Evolutionary conservation across 2,113 vertebrate species (phyloP), one percentile per base, ranked within the genome.

Genomic region (Hemiscyllium ocellatum): DNA sequence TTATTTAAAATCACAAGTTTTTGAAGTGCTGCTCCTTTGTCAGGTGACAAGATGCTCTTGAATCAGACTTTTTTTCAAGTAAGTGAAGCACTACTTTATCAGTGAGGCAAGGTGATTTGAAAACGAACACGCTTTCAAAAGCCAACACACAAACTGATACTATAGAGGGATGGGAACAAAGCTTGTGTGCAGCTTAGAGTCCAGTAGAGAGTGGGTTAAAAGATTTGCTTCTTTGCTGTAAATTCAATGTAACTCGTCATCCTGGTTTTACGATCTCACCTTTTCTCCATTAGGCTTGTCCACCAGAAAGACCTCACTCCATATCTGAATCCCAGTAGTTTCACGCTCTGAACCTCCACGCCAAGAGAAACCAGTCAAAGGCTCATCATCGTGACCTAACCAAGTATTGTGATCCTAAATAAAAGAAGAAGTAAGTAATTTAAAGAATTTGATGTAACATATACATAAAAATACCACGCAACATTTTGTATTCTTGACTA

Each of bases 261-360:
- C 12, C 33, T 52, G 50, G 69, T 70, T 29, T 12, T 6, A 19
- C 50, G 94, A 52, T 69, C 96, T 70, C 96, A 99, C 99, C 98
- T 99, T 99, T 96, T 97, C 98, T 37, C 98, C 99, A 52, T 99
- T 98, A 0, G 98, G 98, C 95, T 99, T 99, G 97, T 99, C 98
- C 97, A 99, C 98, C 96, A 99, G 98, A 96, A 99, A 99, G 96
- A 99, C 96, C 96, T 99, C 99, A 0, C 99, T 99, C 99, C 99
- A 99, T 94, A 99, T 99, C 97, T 99, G 99, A 96, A 99, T 99
- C 96, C 99, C 99, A 0, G 99, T 99, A 0, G 99, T 99, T 97
- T 99, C 99, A 96, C 99, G 97, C 97, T 99, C 99, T 0, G 99
- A 99, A 0, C 99, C 99, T 0, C 99, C 99, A 96, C 99, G 97